phyloP scores from a whole-genome alignment of 2,113 vertebrate genomes.

The Eolophus roseicapilla region DNA sequence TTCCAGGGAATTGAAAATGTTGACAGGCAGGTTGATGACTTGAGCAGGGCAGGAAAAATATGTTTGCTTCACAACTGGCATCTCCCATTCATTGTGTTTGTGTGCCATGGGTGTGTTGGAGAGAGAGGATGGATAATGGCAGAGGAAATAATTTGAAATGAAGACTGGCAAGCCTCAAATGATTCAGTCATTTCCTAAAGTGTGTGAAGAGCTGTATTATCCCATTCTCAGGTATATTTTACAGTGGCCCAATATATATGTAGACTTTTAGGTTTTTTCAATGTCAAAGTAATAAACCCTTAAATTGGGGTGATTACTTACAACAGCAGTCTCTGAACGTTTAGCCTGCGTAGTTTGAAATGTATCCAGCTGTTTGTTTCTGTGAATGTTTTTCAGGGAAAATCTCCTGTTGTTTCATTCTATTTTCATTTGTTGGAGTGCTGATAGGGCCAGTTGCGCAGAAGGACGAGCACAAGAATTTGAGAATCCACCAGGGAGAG shows the following conservation, averaged over 20 bases:
- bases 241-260: not conserved
- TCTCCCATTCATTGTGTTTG: not conserved
- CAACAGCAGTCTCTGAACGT: not conserved
- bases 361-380: not conserved
- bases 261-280: not conserved
- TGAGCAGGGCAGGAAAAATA: not conserved
- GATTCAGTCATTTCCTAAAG: constrained; percentile 29
- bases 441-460: not conserved
- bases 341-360: not conserved
- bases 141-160: constrained; percentile 13
- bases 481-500: not conserved
- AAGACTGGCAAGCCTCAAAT: not conserved
- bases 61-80: not conserved
- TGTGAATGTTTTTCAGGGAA: not conserved
- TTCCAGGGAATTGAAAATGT: not conserved
- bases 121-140: not conserved
- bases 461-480: not conserved
- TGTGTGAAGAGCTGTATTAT: not conserved
- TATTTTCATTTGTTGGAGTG: not conserved
- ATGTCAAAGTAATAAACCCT: constrained; percentile 9
- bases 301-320: not conserved
- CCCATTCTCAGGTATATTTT: not conserved
- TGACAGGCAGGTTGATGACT: not conserved
- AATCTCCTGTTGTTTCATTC: constrained; percentile 24
- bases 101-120: not conserved